Evolutionary conservation across 2,797 vertebrate species (phyloP), one percentile per base, ranked within the genome.

Genomic region (Trachops cirrhosus): DNA sequence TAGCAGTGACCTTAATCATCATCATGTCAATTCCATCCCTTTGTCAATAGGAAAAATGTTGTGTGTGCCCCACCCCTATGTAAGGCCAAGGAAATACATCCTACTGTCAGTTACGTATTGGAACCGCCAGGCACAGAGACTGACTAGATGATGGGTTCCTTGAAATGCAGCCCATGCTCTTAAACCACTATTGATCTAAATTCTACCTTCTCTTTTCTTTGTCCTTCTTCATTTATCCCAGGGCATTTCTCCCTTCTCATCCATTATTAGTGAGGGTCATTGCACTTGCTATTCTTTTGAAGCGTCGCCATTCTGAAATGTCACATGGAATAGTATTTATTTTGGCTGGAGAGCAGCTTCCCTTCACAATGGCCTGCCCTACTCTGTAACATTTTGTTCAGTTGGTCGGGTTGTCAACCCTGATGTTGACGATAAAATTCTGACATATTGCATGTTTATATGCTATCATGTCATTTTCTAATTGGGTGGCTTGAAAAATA

Each of bases 311-410:
- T 68, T 95, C 52, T 78, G 84, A 96, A 92, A 94, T 84, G 86
- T 95, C 92, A 93, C 57, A 34, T n/a, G 64, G 18, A 41, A 82
- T 32, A 48, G 46, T 80, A 91, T 96, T 97, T 95, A 73, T 73
- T 96, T 97, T 96, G 93, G 94, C 94, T 44, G 67, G 32, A 18
- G 14, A 67, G 57, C 10, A 3, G 6, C 48, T 95, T 87, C 57
- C 44, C 62, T 91, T 94, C 86, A 77, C 41, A 75, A 62, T 44
- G 67, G 18, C 48, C 82, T 92, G 48, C 68, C 75, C 85, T 44
- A n/a, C n/a, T 85, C 87, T 19, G 22, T 71, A 48, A 78, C 62
- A 83, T 94, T 96, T 90, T 83, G 79, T 77, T 94, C 83, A 78
- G 48, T 57, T 93, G 39, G 26, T 80, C 10, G 26, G 16, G 59